Base-by-base conservation (phyloP, 2,113 vertebrate species). In the Gambusia affinis region DNA sequence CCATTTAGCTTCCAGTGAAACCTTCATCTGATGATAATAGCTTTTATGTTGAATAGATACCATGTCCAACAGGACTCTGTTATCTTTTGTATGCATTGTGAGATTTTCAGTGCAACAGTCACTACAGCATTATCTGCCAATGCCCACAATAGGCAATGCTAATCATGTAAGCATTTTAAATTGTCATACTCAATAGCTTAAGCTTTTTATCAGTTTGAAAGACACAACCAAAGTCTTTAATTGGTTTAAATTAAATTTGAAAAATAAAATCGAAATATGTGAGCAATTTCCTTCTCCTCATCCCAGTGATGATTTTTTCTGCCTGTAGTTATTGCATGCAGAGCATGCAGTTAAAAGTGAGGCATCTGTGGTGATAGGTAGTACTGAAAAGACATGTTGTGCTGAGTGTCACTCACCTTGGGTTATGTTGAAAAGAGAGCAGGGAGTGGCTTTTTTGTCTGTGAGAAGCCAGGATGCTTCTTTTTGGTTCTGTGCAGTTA, bases 401-500 rank as follows among this genome's bases (percentile, higher is more conserved):
- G 80, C 82, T 72, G 79, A 70, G 67, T 64, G 77, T 89, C 85
- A 72, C 64, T 83, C 64, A 67, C 31, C 73, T 72, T 78, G 83
- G 87, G 35, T 82, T 82, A 67, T 81, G 76, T 87, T 73, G 76
- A 85, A 81, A 74, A 27, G 78, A 87, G 82, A 88, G 78, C 77
- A 78, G 89, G 78, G 78, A 83, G 84, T 85, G 82, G 65, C 72
- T 89, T 70, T 47, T 91, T 35, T 87, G 88, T 90, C 88, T 87
- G 89, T 68, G 83, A 69, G 85, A 77, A 83, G 91, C 84, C 89
- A 85, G 87, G 86, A 86, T 86, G 87, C 85, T 93, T 83, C 35
- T 85, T 91, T 85, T 85, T 57, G 51, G 88, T 88, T 89, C 87
- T 82, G 82, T 88, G 85, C 80, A 78, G 81, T 91, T 91, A 86